These are phyloP conservation scores for Agriotes lineatus DNA, from an alignment of 2,888 invertebrate species.

Conservation along the genomic window DNA sequence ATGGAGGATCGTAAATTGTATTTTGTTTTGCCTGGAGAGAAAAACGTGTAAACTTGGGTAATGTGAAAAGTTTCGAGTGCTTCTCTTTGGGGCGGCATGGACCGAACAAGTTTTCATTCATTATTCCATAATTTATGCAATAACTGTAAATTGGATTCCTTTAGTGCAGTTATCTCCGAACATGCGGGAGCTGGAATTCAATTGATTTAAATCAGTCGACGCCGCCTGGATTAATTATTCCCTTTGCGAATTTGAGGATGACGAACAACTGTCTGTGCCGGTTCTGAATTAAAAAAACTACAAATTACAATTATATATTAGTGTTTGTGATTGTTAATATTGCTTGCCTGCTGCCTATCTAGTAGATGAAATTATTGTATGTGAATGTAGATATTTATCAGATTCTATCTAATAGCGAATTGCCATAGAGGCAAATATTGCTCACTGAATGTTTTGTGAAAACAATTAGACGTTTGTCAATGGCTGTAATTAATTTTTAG, in stretches of 20 bases:
- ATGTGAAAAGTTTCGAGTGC: too few relatives aligned
- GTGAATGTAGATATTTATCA: constrained; percentile 2
- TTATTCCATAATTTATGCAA: too few relatives aligned
- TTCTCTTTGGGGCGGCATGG: too few relatives aligned
- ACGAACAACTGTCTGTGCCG: background rate
- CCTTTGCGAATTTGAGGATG: background rate
- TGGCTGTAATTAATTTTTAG: background rate
- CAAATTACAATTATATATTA: background rate
- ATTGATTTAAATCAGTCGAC: too few relatives aligned
- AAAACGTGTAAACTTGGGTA: too few relatives aligned
- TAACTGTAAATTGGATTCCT: too few relatives aligned
- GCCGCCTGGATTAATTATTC: background rate
- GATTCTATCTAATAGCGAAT: constrained; percentile 13
- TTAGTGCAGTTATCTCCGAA: too few relatives aligned
- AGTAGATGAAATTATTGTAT: background rate
- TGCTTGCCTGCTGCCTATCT: background rate
- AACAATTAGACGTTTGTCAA: background rate
- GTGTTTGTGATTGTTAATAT: constrained; percentile 5
- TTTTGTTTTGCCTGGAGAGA: too few relatives aligned
- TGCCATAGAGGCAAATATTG: constrained; percentile 3
- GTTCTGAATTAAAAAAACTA: background rate
- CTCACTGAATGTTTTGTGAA: background rate
- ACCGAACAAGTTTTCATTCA: too few relatives aligned
- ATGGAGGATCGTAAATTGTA: background rate
- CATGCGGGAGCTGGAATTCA: too few relatives aligned